A percentile compares a stretch with the other conserved stretches of the same genome.
phyloP scores from a whole-genome alignment of 2,888 invertebrate genomes.

The Lochmaea crataegi region DNA sequence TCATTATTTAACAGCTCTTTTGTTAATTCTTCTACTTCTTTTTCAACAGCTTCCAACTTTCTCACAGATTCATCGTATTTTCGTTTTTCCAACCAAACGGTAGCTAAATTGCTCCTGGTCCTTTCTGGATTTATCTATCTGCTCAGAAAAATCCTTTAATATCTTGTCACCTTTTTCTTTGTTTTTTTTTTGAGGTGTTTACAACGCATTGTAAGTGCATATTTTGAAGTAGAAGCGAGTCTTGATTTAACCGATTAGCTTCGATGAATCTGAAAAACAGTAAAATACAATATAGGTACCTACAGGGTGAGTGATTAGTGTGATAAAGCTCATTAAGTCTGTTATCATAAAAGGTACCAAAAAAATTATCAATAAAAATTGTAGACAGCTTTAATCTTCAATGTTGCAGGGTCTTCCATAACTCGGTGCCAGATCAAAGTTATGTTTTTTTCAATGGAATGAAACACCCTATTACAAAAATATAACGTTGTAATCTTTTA shows the following conservation, averaged over 20 bases:
- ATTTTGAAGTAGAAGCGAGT: slow-evolving; percentile 31
- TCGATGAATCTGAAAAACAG: slow-evolving; percentile 30
- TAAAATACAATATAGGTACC: not conserved
- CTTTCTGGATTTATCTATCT: slow-evolving; percentile 30
- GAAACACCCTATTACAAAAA: no score
- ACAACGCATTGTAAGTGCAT: slow-evolving; percentile 30
- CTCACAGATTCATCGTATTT: slow-evolving; percentile 19
- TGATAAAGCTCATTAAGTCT: no score
- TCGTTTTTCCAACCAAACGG: slow-evolving; percentile 33
- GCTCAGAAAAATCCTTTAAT: slow-evolving; percentile 23
- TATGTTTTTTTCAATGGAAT: no score
- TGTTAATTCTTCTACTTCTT: slow-evolving; percentile 26
- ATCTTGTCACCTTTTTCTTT: slow-evolving; percentile 30
- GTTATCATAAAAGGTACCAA: no score
- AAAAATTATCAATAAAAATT: no score
- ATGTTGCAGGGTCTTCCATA: no score
- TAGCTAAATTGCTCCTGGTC: slow-evolving; percentile 30
- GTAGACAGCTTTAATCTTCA: no score
- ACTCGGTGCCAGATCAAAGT: no score
- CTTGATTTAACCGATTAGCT: slow-evolving; percentile 21
- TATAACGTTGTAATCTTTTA: no score
- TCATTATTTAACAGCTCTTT: slow-evolving; percentile 25
- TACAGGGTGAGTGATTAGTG: no score
- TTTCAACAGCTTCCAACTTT: slow-evolving; percentile 19
- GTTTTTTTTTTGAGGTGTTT: slow-evolving; percentile 19